phyloP scores from a whole-genome alignment of 2,113 vertebrate genomes.

The Bufo gargarizans region DNA sequence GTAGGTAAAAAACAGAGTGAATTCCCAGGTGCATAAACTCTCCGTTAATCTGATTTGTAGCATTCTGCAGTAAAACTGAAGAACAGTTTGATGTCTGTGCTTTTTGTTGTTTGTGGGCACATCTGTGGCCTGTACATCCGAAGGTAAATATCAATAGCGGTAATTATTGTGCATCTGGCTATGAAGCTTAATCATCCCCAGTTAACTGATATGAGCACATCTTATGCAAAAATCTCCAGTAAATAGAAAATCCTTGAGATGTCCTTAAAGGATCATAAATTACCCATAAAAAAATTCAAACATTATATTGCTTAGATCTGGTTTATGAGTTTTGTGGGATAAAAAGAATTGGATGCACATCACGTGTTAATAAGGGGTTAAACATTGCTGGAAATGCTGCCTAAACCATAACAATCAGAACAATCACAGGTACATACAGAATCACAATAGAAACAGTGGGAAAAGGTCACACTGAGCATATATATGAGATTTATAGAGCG shows the following conservation, averaged over 20 bases:
- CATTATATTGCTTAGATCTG: background rate
- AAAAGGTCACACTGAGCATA: background rate
- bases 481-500: background rate
- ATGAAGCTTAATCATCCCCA: background rate
- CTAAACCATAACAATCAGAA: background rate
- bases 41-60: background rate
- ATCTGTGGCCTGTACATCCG: conserved; percentile 51
- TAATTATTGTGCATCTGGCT: conserved; percentile 45
- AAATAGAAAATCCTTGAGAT: background rate
- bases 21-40: background rate
- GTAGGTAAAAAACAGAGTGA: background rate
- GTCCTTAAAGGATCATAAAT: conserved; percentile 33
- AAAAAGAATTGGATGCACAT: background rate
- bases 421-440: background rate
- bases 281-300: background rate
- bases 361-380: background rate
- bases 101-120: background rate
- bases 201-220: background rate
- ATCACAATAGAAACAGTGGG: background rate
- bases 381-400: background rate
- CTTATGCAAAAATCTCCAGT: background rate
- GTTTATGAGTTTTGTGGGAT: background rate
- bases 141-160: conserved; percentile 40
- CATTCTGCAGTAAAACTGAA: conserved; percentile 27
- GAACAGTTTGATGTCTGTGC: conserved; percentile 13